Evolutionary conservation across 2,888 invertebrate species (phyloP), one percentile per base, ranked within the genome.

Genomic region (Pandemis heparana): DNA sequence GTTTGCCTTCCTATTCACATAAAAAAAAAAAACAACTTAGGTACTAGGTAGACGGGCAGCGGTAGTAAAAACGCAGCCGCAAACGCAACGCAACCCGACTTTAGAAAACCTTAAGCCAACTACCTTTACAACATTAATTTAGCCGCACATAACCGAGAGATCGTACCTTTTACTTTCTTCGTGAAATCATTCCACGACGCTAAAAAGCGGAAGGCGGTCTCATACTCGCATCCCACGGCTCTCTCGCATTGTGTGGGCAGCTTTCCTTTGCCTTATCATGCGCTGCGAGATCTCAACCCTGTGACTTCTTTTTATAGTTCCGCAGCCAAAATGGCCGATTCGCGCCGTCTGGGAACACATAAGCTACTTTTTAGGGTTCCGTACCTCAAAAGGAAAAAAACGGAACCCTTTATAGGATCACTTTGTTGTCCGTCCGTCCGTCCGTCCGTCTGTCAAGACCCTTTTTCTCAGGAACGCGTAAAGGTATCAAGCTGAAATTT

Each of bases 131-230:
- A 67, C 67, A 67, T 65, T 62, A 62, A 62, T 65, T 62, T 39
- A 59, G n/a, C 60, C 18, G 43, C 43, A 71, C 66, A 67, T 51
- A 51, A 79, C 75, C 73, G 77, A 77, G 81, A 79, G 79, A 80
- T 77, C 91, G 91, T 88, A 85, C 87, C 92, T 93, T 92, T 93
- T 93, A 93, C 93, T 93, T 93, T 93, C 92, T 85, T 87, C 82
- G 81, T 78, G 92, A 92, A 91, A 92, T 87, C 88, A 87, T 86
- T 91, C 91, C 92, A 86, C 92, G 23, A 4, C 23, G 82, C 86
- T 86, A 91, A 92, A 92, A 89, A 92, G 90, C 90, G 89, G 91
- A 91, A 91, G 92, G 85, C 84, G 89, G 89, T 91, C 70, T 76
- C 23, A 32, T 32, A 32, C 23, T 43, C 43, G 0, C 80, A 84